These are phyloP conservation scores for Hydra vulgaris DNA, from an alignment of 30 jellyfish, hydroid and myxozoan species.

Conservation along the genomic window DNA sequence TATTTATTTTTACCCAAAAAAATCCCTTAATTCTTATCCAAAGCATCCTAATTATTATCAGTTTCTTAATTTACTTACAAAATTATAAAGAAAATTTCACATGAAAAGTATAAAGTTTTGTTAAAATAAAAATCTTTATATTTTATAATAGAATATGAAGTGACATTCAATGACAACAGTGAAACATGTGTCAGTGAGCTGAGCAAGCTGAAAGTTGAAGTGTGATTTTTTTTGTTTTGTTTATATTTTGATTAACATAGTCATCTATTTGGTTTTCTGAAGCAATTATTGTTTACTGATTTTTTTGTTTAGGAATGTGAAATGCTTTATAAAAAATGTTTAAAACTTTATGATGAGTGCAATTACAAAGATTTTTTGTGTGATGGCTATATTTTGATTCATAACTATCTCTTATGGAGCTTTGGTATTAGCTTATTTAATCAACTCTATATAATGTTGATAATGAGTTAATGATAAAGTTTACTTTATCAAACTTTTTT, in stretches of 20 bases:
- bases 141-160: conserved; percentile 15
- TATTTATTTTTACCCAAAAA: too few relatives aligned
- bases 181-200: conserved; percentile 12
- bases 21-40: too few relatives aligned
- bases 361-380: conserved; percentile 3
- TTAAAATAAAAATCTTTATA: not conserved
- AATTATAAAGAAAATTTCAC: too few relatives aligned
- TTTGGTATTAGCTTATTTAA: not conserved
- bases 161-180: conserved; percentile 9
- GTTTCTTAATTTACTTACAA: too few relatives aligned
- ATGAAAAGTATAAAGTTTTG: not conserved
- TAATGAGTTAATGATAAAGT: not conserved
- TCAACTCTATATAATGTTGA: not conserved
- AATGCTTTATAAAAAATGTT: conserved; percentile 10
- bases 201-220: conserved; percentile 20
- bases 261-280: too few relatives aligned
- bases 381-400: conserved; percentile 21
- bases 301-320: conserved; percentile 14
- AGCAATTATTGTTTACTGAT: not conserved
- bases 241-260: too few relatives aligned
- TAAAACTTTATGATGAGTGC: not conserved
- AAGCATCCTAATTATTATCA: too few relatives aligned
- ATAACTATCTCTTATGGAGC: conserved; percentile 17
- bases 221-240: not conserved
- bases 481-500: too few relatives aligned